Evolutionary conservation across 2,888 invertebrate species (phyloP).

Genomic region (Drosophila recens): DNA sequence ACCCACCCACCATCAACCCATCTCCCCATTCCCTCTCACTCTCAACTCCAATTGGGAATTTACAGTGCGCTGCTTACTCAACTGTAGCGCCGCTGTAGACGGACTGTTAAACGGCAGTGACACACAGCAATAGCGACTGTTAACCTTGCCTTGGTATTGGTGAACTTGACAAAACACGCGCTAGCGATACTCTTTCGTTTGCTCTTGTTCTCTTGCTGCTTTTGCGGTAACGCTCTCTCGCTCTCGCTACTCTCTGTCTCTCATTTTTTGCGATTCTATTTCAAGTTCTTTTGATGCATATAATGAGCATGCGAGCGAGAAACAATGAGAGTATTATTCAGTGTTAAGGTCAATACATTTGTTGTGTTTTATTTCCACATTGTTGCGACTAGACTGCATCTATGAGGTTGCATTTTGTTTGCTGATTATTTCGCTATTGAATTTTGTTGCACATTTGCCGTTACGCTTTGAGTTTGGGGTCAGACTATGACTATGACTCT

Average conservation of each 20-base stretch:
- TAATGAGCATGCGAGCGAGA: constrained; percentile 14
- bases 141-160: constrained; percentile 67
- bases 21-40: constrained; percentile 2
- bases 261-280: constrained; percentile 44
- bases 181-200: constrained; percentile 35
- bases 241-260: constrained; percentile 15
- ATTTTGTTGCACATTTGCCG: constrained; percentile 37
- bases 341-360: constrained; percentile 82
- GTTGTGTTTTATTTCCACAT: constrained; percentile 48
- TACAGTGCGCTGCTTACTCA: constrained; percentile 64
- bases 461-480: constrained; percentile 43
- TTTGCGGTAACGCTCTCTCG: constrained; percentile 20
- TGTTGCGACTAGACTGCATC: constrained; percentile 32
- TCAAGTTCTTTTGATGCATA: constrained; percentile 36
- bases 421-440: constrained; percentile 73
- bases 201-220: constrained; percentile 27
- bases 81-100: constrained; percentile 68
- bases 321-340: constrained; percentile 72
- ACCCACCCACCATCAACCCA: constrained; percentile 29
- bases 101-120: constrained; percentile 53
- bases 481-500: constrained; percentile 43
- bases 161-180: constrained; percentile 79
- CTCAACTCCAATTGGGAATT: constrained; percentile 19
- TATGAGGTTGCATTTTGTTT: constrained; percentile 63
- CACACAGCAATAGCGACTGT: constrained; percentile 41